Percentiles rank a stretch among this genome's conserved stretches.
These are phyloP conservation scores for Macrostomum lignano DNA, from an alignment of 1,140 invertebrate genomes.

Conservation along the genomic window DNA sequence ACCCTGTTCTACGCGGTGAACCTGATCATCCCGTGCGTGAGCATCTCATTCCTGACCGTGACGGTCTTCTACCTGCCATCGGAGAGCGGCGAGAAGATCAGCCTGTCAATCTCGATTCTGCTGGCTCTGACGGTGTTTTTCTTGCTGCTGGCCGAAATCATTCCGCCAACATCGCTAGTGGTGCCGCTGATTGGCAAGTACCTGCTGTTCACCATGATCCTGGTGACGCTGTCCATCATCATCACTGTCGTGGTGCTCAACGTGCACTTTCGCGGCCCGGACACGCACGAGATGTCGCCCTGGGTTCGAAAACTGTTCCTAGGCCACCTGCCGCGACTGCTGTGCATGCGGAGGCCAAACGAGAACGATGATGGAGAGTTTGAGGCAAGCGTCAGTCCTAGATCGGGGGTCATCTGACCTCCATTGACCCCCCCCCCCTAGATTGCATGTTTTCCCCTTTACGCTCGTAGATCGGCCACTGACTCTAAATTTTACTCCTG, in stretches of 20 bases:
- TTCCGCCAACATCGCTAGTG: constrained; percentile 60
- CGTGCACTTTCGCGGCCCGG: constrained; percentile 18
- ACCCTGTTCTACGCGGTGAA: constrained; percentile 28
- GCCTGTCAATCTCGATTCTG: constrained; percentile 86
- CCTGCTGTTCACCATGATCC: constrained; percentile 4
- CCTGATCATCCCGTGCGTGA: constrained; percentile 26
- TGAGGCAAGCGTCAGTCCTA: too few relatives aligned
- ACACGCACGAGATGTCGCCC: constrained; percentile 25
- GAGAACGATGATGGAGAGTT: too few relatives aligned
- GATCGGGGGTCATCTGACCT: too few relatives aligned
- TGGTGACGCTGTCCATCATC: constrained; percentile 4
- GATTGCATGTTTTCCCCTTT: too few relatives aligned
- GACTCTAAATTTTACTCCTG: too few relatives aligned
- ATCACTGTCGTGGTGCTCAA: background rate
- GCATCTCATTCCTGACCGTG: constrained; percentile 68
- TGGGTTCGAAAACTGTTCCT: constrained; percentile 24
- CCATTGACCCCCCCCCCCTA: too few relatives aligned
- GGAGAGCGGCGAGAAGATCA: constrained; percentile 89
- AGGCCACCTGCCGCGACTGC: constrained; percentile 15
- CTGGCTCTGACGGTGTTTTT: constrained; percentile 99
- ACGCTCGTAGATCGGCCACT: too few relatives aligned
- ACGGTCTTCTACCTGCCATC: constrained; percentile 90
- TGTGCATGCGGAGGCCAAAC: too few relatives aligned
- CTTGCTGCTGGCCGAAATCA: constrained; percentile 80
- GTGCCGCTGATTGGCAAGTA: constrained; percentile 2